Evolutionary conservation across 1,140 invertebrate genomes (phyloP).

Genomic region (Tribolium madens): DNA sequence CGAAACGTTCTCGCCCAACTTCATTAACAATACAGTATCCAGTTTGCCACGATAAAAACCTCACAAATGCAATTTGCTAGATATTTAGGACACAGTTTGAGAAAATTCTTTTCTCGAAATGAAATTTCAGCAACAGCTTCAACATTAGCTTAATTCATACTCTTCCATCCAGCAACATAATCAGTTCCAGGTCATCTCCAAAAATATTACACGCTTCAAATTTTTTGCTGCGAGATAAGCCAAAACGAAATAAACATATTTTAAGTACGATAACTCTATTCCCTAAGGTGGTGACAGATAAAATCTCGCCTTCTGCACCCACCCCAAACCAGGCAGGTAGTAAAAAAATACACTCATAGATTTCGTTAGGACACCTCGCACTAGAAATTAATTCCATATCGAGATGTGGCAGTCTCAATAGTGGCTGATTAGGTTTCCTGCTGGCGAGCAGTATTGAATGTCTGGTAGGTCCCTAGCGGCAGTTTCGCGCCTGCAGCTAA

Average conservation of each 20-base stretch:
- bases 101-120: conserved; percentile 12
- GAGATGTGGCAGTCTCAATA: conserved; percentile 40
- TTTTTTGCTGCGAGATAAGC: conserved; percentile 19
- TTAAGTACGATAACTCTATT: conserved; percentile 41
- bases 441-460: conserved; percentile 46
- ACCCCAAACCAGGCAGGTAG: conserved; percentile 22
- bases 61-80: conserved; percentile 47
- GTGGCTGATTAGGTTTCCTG: conserved; percentile 50
- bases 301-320: conserved; percentile 27
- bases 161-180: neutral
- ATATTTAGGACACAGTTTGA: conserved; percentile 19
- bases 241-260: conserved; percentile 34
- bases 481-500: conserved; percentile 47
- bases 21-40: conserved; percentile 52
- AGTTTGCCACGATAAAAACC: conserved; percentile 49
- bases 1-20: conserved; percentile 38
- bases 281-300: conserved; percentile 40
- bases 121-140: conserved; percentile 19
- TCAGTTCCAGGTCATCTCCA: conserved; percentile 4
- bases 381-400: conserved; percentile 43
- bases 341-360: neutral
- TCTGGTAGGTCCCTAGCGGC: conserved; percentile 44
- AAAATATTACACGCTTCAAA: conserved; percentile 18
- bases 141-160: conserved; percentile 23
- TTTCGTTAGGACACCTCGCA: neutral